These are phyloP conservation scores for Diachrysia chrysitis DNA, from an alignment of 2,888 invertebrate genomes.

Conservation along the genomic window DNA sequence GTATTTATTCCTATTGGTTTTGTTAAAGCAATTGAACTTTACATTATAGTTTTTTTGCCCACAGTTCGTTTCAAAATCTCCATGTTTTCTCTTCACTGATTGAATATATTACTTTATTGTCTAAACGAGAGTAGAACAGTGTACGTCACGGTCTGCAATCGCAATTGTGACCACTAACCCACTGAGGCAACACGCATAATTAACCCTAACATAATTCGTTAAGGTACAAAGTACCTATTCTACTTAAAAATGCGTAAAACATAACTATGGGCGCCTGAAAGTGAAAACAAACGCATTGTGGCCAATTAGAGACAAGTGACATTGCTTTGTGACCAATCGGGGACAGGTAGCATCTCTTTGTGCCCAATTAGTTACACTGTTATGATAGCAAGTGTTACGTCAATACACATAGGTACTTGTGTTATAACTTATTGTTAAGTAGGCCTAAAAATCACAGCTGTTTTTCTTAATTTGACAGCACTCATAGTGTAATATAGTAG, in stretches of 20 bases:
- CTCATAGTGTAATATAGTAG: neutral
- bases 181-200: conserved; percentile 7
- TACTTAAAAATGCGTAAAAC: conserved; percentile 16
- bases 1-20: too few relatives aligned
- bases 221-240: conserved; percentile 25
- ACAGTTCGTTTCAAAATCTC: neutral
- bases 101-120: conserved; percentile 5
- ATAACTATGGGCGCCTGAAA: conserved; percentile 22
- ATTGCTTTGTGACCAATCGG: conserved; percentile 1
- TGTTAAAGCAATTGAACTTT: neutral
- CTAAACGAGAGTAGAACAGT: neutral
- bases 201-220: neutral
- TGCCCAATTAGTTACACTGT: neutral
- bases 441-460: neutral
- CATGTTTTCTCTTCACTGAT: conserved; percentile 3
- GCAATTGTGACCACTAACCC: conserved; percentile 4
- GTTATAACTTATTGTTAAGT: conserved; percentile 1
- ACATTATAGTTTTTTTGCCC: neutral
- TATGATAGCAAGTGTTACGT: neutral
- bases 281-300: conserved; percentile 39
- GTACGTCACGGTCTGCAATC: neutral
- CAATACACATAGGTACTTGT: neutral
- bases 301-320: neutral
- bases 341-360: neutral
- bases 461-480: neutral